Evolutionary conservation across 53 echinoderm and acorn worm species (phyloP), one percentile per base, ranked within the genome.

Genomic region (Mesocentrotus franciscanus): DNA sequence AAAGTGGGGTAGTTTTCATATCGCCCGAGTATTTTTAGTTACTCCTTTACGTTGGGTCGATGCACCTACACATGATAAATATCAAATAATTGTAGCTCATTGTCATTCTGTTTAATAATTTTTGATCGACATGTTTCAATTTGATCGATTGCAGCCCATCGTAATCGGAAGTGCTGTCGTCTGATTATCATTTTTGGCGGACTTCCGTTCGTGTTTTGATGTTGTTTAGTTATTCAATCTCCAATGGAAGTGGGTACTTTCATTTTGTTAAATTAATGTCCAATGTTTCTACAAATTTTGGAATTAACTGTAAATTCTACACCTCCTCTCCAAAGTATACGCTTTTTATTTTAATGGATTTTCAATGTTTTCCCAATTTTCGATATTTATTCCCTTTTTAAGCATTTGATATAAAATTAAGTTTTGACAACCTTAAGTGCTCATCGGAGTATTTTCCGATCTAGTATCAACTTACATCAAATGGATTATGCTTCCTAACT

Each of bases 41-140:
- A 18, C 55, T 20, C 0, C 49, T 84, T 42, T 42, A 42, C 22
- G 22, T 84, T 20, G 8, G 84, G 84, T 84, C 84, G 42, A 42
- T 84, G 84, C 84, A 84, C 84, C 84, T 24, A 84, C 84, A 36
- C 84, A 32, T 76, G 33, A 76, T 76, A 84, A 84, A 84, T 24
- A 84, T 42, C 39, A 49, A 42, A 84, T 84, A 84, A 84, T 84
- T 84, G 84, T 55, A 42, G 17, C 84, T 49, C 84, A 84, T 84
- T 84, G 84, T 84, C 84, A 84, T 42, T 20, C 12, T 84, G 9
- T 3, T 84, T 84, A 84, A 42, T 84, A 84, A 18, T 55, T 79
- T 84, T 84, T 84, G 84, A 84, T 84, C 39, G 84, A 84, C 84
- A 84, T 20, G 49, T 84, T 42, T 22, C 22, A 39, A 84, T 84